Evolutionary conservation across 2,888 invertebrate genomes (phyloP), one percentile per base, ranked within the genome.

Genomic region (Trachelus tabidus): DNA sequence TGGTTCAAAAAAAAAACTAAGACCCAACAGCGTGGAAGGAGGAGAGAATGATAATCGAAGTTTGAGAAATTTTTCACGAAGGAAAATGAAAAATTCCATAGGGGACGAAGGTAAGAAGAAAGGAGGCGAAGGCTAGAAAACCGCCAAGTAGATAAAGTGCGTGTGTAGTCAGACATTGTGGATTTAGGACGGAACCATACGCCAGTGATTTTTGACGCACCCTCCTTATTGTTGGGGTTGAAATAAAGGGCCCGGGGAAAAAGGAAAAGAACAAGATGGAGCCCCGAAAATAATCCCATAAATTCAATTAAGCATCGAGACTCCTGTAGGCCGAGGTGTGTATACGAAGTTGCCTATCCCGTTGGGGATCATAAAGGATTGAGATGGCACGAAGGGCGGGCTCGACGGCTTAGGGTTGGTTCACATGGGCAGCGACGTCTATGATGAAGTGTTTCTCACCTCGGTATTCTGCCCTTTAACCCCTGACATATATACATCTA

Each of bases 391-490:
- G 78, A 69, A 78, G 68, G 76, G 40, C 34, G 78, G 68, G 35
- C 37, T 15, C 35, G 31, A 71, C 71, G 71, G 71, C 71, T 34
- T 71, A 71, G 71, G 71, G 71, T 83, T 83, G 69, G 82, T 75
- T 37, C 30, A 34, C 75, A 76, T 71, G 76, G 56, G 82, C 82
- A 80, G 81, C 80, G 79, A 76, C 76, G 76, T 75, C 77, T 78
- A 68, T 85, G 83, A 83, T 80, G 78, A 83, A 85, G 81, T 80
- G 82, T 82, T 83, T 81, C 82, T 81, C 84, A 79, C 81, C 77
- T 83, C 56, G 56, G 56, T 56, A 23, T 56, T 15, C 56, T 80
- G 79, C 73, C 11, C 30, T 37, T 34, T 37, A 30, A 12, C 74
- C 30, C 15, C 35, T 4, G 9, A 23, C 23, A 23, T 6, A 23